Evolutionary conservation across 2,888 invertebrate genomes (phyloP).

Genomic region (Mesochorus sp.): DNA sequence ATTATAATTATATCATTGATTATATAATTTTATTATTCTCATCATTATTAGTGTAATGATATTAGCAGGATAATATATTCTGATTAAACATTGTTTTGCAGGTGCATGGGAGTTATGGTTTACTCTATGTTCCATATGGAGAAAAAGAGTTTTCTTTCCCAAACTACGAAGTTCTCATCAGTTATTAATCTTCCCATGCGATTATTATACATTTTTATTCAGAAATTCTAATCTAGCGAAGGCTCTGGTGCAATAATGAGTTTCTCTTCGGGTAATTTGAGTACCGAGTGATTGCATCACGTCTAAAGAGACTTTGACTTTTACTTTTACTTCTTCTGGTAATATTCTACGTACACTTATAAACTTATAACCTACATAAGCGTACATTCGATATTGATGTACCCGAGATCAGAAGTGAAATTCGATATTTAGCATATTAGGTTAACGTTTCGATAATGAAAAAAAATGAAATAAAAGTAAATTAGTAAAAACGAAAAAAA

Average conservation of each 20-base stretch:
- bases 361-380: neutral
- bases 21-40: too few relatives aligned
- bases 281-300: conserved; percentile 26
- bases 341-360: neutral
- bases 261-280: conserved; percentile 42
- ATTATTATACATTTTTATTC: conserved; percentile 3
- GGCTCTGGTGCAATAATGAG: conserved; percentile 9
- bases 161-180: conserved; percentile 88
- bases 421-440: conserved; percentile 7
- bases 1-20: neutral
- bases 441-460: neutral
- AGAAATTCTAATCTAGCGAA: conserved; percentile 1
- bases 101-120: conserved; percentile 80
- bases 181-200: conserved; percentile 74
- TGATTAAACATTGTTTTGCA: conserved; percentile 62
- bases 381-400: neutral
- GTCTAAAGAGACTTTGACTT: conserved; percentile 36
- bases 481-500: neutral
- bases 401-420: neutral
- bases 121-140: conserved; percentile 83
- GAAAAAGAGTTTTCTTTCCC: conserved; percentile 86
- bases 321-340: conserved; percentile 1
- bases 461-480: neutral
- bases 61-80: too few relatives aligned
- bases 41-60: too few relatives aligned